Base-by-base conservation (phyloP, 2,888 invertebrate species). In the Bembecia ichneumoniformis region DNA sequence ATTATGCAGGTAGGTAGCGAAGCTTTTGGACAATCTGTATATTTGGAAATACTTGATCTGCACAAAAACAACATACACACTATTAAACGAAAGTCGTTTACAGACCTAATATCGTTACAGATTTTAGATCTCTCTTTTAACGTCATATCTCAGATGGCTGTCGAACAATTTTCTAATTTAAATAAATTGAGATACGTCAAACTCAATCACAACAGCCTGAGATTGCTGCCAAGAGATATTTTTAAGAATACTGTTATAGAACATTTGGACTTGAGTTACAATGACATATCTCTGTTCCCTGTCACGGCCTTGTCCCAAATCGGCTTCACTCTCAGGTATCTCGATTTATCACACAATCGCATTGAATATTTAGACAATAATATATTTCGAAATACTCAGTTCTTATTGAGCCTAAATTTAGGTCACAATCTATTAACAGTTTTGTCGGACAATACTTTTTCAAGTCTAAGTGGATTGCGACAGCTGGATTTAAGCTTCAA, bases 341-440 rank as follows among this genome's bases (percentile, higher is more conserved):
- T 96, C 52, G 93, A 95, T 66, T 87, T 96, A 68, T 91, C 93
- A 0, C 89, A 91, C 57, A 96, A 96, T 74, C 91, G 90, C 56
- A 89, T 97, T 56, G 96, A 96, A 71, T 95, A 95, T 71, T 88
- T 96, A 58, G 96, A 96, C 74, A 93, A 94, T 59, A 95, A 94
- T 54, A 94, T 95, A 81, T 96, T 96, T 68, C 92, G 94, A 43
- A 92, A 93, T 63, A 94, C 93, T 34, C 93, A 95, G 49, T 93
- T 93, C 71, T 82, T 96, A 45, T 90, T 93, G 51, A 91, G 90
- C 60, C 84, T 96, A 51, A 93, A 94, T 80, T 80, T 96, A 66
- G 93, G 93, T 46, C 89, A 90, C 66, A 96, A 96, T 80, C 92
- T 93, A 65, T 88, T 96, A 54, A 94, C 94, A 14, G 94, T 96